Percentiles rank a stretch among this genome's conserved stretches.
Conservation (phyloP, 1,140 invertebrate genomes). For the Macrobrachium nipponense region DNA sequence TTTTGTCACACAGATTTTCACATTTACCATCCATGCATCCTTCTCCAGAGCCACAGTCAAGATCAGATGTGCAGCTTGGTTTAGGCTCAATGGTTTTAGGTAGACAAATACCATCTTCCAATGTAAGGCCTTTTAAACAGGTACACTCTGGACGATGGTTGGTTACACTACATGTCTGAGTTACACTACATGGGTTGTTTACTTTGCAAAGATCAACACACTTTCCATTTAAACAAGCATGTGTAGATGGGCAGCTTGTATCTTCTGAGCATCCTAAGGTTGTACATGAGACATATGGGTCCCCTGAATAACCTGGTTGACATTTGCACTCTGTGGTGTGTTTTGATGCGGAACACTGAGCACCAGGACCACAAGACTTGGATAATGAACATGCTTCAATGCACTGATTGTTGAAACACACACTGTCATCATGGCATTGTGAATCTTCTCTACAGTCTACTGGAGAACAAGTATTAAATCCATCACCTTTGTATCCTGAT, state of each 20-base stretch:
- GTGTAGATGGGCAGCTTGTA: conserved; percentile 78
- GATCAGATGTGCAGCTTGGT: conserved; percentile 83
- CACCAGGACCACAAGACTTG: conserved; percentile 69
- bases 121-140: conserved; percentile 66
- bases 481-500: conserved; percentile 84
- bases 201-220: conserved; percentile 83
- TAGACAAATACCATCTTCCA: conserved; percentile 78
- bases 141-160: conserved; percentile 66
- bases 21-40: conserved; percentile 86
- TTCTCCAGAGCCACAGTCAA: conserved; percentile 81
- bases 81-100: conserved; percentile 76
- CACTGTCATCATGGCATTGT: conserved; percentile 82
- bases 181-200: conserved; percentile 80
- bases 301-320: conserved; percentile 82
- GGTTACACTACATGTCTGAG: conserved; percentile 79
- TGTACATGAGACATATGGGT: conserved; percentile 81
- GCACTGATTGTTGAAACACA: conserved; percentile 82
- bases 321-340: conserved; percentile 87
- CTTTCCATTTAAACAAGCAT: conserved; percentile 78
- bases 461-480: conserved; percentile 75
- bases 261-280: conserved; percentile 80
- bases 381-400: conserved; percentile 76
- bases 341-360: conserved; percentile 66
- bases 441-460: conserved; percentile 79
- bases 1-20: conserved; percentile 69